A percentile compares a stretch with the other conserved stretches of the same genome.
Conservation (phyloP, 2,113 vertebrate species). For the Onychorhynchus coronatus region DNA sequence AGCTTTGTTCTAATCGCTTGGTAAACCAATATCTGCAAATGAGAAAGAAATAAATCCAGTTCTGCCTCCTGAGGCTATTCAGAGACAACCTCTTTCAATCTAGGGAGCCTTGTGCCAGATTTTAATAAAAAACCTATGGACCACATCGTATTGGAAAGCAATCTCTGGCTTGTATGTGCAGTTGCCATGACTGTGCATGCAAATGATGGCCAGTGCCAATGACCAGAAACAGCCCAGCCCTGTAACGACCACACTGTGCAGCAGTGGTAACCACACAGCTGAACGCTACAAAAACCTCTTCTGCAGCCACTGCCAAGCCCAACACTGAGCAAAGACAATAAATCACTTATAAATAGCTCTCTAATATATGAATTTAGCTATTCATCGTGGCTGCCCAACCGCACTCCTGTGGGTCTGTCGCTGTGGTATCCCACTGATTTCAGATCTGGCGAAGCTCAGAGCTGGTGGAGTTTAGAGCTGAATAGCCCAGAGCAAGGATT, state of each 20-base stretch:
- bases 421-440: background rate
- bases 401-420: accelerated
- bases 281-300: background rate
- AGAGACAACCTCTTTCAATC: background rate
- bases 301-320: conserved; percentile 6
- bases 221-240: background rate
- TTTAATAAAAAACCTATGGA: background rate
- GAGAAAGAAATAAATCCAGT: background rate
- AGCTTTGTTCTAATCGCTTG: background rate
- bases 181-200: background rate
- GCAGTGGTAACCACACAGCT: background rate
- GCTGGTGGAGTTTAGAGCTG: background rate
- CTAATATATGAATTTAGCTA: accelerated
- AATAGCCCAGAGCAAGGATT: background rate
- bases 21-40: background rate
- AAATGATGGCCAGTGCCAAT: background rate
- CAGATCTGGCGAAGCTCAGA: background rate
- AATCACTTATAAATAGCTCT: conserved; percentile 19
- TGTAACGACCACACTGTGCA: background rate
- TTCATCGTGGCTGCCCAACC: background rate
- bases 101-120: background rate
- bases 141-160: background rate
- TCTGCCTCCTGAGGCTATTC: background rate
- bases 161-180: background rate
- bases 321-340: background rate